Evolutionary conservation across 2,797 vertebrate genomes (phyloP).

Genomic region (Pempheris klunzingeri): DNA sequence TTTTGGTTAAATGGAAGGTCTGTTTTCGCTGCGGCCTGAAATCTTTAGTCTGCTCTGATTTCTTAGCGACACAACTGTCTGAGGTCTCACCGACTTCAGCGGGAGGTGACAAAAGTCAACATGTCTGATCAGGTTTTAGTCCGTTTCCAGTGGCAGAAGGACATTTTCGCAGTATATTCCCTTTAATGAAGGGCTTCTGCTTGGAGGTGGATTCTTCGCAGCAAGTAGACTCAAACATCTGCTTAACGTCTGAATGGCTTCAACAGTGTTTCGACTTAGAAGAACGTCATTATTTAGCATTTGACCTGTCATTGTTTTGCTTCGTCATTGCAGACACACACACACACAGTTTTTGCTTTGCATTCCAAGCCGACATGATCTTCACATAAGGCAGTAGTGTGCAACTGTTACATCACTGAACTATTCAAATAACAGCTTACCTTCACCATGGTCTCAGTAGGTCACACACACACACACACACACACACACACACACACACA

Average conservation of each 20-base stretch:
- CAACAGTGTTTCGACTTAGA: conserved; percentile 6
- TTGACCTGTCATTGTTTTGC: not conserved
- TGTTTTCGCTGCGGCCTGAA: not conserved
- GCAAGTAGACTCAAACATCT: conserved; percentile 3
- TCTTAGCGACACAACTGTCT: not conserved
- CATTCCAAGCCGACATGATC: not conserved
- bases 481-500: conserved; percentile 14
- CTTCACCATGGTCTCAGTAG: conserved; percentile 6
- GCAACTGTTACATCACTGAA: not conserved
- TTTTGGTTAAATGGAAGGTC: not conserved
- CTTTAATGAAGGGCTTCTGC: conserved; percentile 25
- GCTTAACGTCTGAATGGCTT: not conserved
- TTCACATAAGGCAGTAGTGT: conserved; percentile 17
- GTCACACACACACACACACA: conserved; percentile 17
- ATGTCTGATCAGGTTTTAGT: not conserved
- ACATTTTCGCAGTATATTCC: conserved; percentile 1
- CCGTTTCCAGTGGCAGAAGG: conserved; percentile 11
- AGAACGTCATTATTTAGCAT: conserved; percentile 15
- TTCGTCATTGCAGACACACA: too few relatives aligned
- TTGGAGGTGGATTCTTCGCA: not conserved
- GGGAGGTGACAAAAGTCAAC: not conserved
- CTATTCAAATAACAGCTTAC: conserved; percentile 27
- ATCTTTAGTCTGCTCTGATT: conserved; percentile 1
- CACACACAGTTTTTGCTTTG: not conserved
- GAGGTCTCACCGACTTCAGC: not conserved